These are phyloP conservation scores for Epiblema foenella DNA, from an alignment of 2,888 invertebrate species.

Conservation along the genomic window DNA sequence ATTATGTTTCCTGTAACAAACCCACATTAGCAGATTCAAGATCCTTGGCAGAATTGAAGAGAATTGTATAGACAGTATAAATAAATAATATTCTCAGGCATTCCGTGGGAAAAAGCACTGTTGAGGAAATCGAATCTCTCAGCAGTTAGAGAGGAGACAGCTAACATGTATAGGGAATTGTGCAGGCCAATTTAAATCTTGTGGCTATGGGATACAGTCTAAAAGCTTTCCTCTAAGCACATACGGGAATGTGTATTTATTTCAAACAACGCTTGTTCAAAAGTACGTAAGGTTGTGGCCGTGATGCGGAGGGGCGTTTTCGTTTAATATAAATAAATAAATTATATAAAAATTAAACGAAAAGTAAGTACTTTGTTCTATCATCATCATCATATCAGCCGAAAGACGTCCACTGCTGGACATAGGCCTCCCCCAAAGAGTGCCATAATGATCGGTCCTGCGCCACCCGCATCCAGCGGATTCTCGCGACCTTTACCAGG, in stretches of 20 bases:
- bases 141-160: too few species aligned
- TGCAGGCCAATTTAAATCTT: neutral
- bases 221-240: neutral
- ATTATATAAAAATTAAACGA: too few species aligned
- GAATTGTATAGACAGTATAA: constrained; percentile 17
- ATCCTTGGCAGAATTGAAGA: neutral
- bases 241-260: constrained; percentile 27
- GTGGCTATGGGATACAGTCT: neutral
- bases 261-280: constrained; percentile 31
- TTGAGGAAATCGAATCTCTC: constrained; percentile 36
- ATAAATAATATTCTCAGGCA: constrained; percentile 6
- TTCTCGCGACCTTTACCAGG: too few species aligned
- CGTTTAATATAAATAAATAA: too few species aligned
- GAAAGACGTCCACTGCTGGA: too few species aligned
- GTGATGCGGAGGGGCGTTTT: neutral
- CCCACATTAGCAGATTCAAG: neutral
- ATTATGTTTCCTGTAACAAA: too few species aligned
- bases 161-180: constrained; percentile 19
- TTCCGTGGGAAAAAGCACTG: constrained; percentile 13
- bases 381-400: too few species aligned
- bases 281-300: constrained; percentile 13
- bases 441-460: too few species aligned
- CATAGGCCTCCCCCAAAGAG: too few species aligned
- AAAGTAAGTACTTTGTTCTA: too few species aligned
- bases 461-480: too few species aligned